A percentile compares a stretch with the other conserved stretches of the same genome.
phyloP scores from a whole-genome alignment of 2,888 invertebrate genomes.

The Eilema depressum region DNA sequence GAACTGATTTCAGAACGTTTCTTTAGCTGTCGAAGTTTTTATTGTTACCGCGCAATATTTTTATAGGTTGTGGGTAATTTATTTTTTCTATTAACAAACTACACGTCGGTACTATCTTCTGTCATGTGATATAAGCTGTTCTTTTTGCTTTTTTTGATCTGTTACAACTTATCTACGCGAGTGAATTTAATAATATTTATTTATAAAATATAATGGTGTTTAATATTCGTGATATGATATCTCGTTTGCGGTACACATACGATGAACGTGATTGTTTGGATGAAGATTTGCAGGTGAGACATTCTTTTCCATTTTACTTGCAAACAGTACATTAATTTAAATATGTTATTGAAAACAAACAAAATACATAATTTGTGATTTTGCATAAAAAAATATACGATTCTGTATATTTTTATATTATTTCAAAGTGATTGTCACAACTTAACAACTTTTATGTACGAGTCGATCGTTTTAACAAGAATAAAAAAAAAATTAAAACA shows the following conservation, averaged over 20 bases:
- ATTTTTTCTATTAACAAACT: conserved; percentile 22
- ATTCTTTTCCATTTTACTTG: background rate
- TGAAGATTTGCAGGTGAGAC: conserved; percentile 62
- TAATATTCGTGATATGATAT: conserved; percentile 76
- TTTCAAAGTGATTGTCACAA: background rate
- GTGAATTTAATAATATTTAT: conserved; percentile 49
- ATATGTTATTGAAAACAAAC: background rate
- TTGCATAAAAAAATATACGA: too few species aligned
- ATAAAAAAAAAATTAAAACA: background rate
- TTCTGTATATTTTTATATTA: background rate
- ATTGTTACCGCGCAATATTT: conserved; percentile 1
- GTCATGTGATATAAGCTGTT: conserved; percentile 42
- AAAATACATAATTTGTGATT: background rate
- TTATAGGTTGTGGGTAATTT: conserved; percentile 41
- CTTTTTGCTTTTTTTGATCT: conserved; percentile 40
- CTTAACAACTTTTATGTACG: background rate
- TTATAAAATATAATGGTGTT: conserved; percentile 67
- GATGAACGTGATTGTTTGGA: conserved; percentile 71
- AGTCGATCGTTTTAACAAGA: background rate
- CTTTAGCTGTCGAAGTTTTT: conserved; percentile 29
- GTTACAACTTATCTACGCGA: conserved; percentile 38
- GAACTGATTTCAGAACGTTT: conserved; percentile 21
- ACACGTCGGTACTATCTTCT: conserved; percentile 26
- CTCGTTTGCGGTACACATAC: conserved; percentile 72
- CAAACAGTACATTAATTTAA: background rate